Percentiles rank a stretch among this genome's conserved stretches.
Evolutionary conservation across 1,140 invertebrate genomes (phyloP).

Genomic region (Cecropterus lyciades): DNA sequence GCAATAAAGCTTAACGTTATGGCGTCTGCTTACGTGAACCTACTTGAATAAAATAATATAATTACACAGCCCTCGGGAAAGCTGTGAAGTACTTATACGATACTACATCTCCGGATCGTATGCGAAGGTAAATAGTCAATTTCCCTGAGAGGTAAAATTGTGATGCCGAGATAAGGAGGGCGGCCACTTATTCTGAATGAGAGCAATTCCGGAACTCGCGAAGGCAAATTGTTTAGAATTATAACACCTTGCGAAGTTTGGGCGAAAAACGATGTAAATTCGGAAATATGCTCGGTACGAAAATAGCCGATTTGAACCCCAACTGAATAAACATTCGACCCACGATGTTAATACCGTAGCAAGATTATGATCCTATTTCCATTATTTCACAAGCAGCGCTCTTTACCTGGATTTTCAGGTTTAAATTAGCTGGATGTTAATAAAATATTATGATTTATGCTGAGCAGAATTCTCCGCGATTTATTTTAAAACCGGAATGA

Average conservation of each 20-base stretch:
- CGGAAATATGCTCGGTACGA: background rate
- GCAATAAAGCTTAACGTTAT: slow-evolving; percentile 22
- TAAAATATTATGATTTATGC: slow-evolving; percentile 16
- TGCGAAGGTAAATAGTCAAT: slow-evolving; percentile 54
- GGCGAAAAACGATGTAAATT: slow-evolving; percentile 39
- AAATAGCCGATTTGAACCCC: background rate
- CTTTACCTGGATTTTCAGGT: background rate
- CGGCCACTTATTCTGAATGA: slow-evolving; percentile 48
- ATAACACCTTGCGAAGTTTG: slow-evolving; percentile 38
- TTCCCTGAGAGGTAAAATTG: slow-evolving; percentile 49
- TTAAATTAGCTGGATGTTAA: slow-evolving; percentile 9
- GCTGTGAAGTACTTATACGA: slow-evolving; percentile 22
- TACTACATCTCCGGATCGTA: slow-evolving; percentile 29
- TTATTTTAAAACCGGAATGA: slow-evolving; percentile 1
- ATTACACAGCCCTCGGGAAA: slow-evolving; percentile 22
- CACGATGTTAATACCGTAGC: background rate
- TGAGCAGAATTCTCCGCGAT: background rate
- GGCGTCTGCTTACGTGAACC: slow-evolving; percentile 12
- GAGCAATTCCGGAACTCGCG: slow-evolving; percentile 47
- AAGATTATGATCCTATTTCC: slow-evolving; percentile 3
- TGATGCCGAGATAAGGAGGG: slow-evolving; percentile 40
- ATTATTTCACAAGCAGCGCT: slow-evolving; percentile 13
- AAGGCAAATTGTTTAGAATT: slow-evolving; percentile 49
- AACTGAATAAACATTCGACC: slow-evolving; percentile 18
- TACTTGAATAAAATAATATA: slow-evolving; percentile 23